Evolutionary conservation across 2,113 vertebrate species (phyloP), one percentile per base, ranked within the genome.

Genomic region (Oncorhynchus keta): DNA sequence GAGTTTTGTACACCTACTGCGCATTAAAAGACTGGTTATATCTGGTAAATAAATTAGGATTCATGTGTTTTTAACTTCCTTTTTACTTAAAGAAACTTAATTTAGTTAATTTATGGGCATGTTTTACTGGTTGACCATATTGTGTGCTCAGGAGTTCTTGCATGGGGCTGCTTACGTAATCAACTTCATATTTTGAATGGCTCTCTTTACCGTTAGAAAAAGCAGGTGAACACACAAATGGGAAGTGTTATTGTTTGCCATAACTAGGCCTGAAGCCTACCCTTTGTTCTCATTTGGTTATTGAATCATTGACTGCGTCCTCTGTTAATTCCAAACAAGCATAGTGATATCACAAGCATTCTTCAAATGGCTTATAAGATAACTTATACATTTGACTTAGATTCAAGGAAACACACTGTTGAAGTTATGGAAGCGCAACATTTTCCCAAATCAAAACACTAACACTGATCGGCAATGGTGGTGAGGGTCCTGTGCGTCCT

Each of bases 151-250:
- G 68, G 66, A 73, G 66, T 74, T 74, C 70, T 73, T 76, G 79
- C 22, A 9, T 74, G 68, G 70, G 32, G 77, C 64, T 28, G 80
- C 89, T 92, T 90, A 90, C 90, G 87, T 90, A 88, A 92, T 79
- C 18, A 51, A 62, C 39, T 76, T 82, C 68, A 65, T 87, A 78
- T 86, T 45, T 87, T 81, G 79, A 68, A 26, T 75, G 78, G 55
- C 57, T 12, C 39, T 61, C 68, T 79, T 87, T 85, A 90, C 93
- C 93, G 93, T 94, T 94, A 94, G 73, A 81, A 87, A 81, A 35
- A 84, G 86, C 92, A 93, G 92, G 92, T 93, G 91, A 91, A 76
- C n/a, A 57, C 68, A 69, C 75, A 11, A 35, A 62, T 39, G 20
- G 12, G 5, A 73, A 73, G 32, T 61, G 6, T 32, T 30, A 24